Evolutionary conservation across 2,113 vertebrate species (phyloP).

Genomic region (Ctenomys sociabilis): DNA sequence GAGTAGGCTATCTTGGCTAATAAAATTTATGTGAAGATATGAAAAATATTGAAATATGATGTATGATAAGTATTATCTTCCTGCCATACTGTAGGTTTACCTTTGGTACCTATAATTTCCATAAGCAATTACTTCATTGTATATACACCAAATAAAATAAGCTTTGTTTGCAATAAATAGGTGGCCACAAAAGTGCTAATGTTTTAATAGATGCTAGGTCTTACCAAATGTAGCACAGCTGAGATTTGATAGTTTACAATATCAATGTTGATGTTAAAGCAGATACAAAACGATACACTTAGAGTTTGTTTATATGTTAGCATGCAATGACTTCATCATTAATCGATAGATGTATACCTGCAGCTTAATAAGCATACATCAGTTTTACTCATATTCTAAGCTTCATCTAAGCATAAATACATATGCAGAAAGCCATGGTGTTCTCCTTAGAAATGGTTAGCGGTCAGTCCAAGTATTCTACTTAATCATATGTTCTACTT

Average conservation of each 20-base stretch:
- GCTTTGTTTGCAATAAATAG: constrained; percentile 49
- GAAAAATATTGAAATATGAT: background rate
- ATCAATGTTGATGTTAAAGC: constrained; percentile 24
- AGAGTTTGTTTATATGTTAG: background rate
- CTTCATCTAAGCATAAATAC: background rate
- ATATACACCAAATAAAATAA: constrained; percentile 20
- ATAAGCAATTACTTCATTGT: constrained; percentile 42
- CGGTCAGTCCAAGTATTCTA: background rate
- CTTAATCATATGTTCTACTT: background rate
- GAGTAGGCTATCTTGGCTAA: background rate
- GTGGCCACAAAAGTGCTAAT: constrained; percentile 22
- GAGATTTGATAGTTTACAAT: background rate
- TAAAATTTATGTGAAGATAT: background rate
- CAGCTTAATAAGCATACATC: background rate
- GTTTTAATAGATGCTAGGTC: background rate
- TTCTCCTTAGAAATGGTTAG: background rate
- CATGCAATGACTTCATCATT: background rate
- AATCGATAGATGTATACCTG: background rate
- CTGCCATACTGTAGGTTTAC: background rate
- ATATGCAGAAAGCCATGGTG: background rate
- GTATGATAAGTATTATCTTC: background rate
- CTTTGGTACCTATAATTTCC: constrained; percentile 4
- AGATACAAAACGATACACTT: background rate
- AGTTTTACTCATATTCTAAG: background rate
- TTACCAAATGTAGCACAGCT: background rate